Evolutionary conservation across 2,797 vertebrate genomes (phyloP).

Genomic region (Chelon labrosus): DNA sequence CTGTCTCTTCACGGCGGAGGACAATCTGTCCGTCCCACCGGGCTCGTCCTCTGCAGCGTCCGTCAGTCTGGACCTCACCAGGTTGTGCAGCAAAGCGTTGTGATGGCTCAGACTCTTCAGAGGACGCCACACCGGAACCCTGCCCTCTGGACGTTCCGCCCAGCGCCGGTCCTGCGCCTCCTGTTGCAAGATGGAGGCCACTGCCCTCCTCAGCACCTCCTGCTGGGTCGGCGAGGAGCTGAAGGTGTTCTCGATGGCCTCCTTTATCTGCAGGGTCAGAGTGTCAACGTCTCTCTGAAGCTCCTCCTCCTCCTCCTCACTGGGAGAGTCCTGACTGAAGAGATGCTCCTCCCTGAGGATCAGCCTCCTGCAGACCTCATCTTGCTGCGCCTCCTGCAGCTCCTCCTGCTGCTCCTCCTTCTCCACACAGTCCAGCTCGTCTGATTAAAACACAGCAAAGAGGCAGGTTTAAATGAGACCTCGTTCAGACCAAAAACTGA

Average conservation of each 20-base stretch:
- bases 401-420: constrained; percentile 40
- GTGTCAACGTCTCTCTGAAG: constrained; percentile 75
- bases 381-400: constrained; percentile 73
- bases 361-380: constrained; percentile 80
- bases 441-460: neutral
- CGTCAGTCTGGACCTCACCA: constrained; percentile 79
- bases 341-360: constrained; percentile 83
- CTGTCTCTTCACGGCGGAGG: constrained; percentile 72
- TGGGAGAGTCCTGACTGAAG: constrained; percentile 40
- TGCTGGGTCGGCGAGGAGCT: constrained; percentile 2
- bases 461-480: neutral
- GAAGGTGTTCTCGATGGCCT: constrained; percentile 80
- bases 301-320: constrained; percentile 74
- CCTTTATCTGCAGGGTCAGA: constrained; percentile 80
- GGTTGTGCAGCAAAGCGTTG: constrained; percentile 73
- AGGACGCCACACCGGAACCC: constrained; percentile 78
- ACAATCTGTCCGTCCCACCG: constrained; percentile 52
- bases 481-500: too few species aligned
- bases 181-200: constrained; percentile 84
- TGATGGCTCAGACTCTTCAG: constrained; percentile 84
- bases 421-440: neutral
- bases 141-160: neutral
- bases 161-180: constrained; percentile 85
- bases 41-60: constrained; percentile 40
- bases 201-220: constrained; percentile 82